Evolutionary conservation across 2,888 invertebrate genomes (phyloP).

Genomic region (Drosophila acutilabella): DNA sequence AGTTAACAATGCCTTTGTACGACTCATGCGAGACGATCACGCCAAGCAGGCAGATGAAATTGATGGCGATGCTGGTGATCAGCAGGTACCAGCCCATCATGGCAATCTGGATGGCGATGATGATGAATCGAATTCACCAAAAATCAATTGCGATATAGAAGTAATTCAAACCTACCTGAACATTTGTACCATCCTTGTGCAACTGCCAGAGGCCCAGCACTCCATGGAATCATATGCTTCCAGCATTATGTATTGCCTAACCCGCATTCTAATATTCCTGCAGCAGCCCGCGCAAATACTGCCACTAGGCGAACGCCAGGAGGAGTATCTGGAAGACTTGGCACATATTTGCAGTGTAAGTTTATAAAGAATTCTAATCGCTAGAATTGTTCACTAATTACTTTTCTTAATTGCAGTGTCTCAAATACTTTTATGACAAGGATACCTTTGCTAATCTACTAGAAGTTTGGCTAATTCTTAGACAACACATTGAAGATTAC

Average conservation of each 20-base stretch:
- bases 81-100: conserved; percentile 28
- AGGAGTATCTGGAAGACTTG: conserved; percentile 83
- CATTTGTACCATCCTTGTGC: conserved; percentile 83
- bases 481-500: conserved; percentile 54
- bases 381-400: not conserved
- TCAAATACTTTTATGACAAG: conserved; percentile 83
- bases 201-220: conserved; percentile 79
- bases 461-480: conserved; percentile 75
- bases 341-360: conserved; percentile 80
- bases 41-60: conserved; percentile 61
- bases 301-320: conserved; percentile 80
- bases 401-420: conserved; percentile 64
- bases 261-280: conserved; percentile 80
- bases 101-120: conserved; percentile 37
- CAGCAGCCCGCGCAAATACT: conserved; percentile 79
- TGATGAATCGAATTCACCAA: conserved; percentile 37
- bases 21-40: conserved; percentile 72
- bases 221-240: conserved; percentile 71
- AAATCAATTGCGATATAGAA: conserved; percentile 74
- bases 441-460: conserved; percentile 78
- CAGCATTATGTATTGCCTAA: conserved; percentile 79
- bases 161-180: conserved; percentile 84
- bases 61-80: conserved; percentile 29
- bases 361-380: accelerated
- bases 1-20: conserved; percentile 83